These are phyloP conservation scores for Miichthys miiuy DNA, from an alignment of 2,797 vertebrate species.

Conservation along the genomic window DNA sequence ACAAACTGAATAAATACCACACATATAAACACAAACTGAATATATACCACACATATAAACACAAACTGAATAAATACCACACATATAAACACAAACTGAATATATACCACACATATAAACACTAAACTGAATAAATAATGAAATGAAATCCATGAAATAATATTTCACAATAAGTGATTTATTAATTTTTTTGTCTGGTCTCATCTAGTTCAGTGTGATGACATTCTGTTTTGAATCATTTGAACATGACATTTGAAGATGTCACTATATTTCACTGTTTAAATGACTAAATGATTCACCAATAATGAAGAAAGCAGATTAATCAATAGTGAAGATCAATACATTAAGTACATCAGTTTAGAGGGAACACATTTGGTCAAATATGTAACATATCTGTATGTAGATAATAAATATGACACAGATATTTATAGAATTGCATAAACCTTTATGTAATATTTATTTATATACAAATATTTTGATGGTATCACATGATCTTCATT, in stretches of 20 bases:
- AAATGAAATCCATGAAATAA: background rate
- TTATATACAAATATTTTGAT: background rate
- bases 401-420: background rate
- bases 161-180: background rate
- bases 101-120: too few species aligned
- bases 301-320: background rate
- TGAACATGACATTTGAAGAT: background rate
- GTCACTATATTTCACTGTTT: background rate
- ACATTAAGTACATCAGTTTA: background rate
- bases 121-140: too few species aligned
- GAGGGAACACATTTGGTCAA: background rate
- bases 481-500: background rate
- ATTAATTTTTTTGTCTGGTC: background rate
- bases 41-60: too few species aligned
- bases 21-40: too few species aligned
- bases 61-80: too few species aligned
- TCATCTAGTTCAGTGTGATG: too few species aligned
- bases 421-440: background rate
- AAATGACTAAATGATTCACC: background rate
- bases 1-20: too few species aligned
- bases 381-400: background rate
- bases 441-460: background rate
- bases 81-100: too few species aligned
- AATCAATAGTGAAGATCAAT: background rate
- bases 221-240: background rate